phyloP scores from a whole-genome alignment of 2,888 invertebrate species.

The Volucella inflata region DNA sequence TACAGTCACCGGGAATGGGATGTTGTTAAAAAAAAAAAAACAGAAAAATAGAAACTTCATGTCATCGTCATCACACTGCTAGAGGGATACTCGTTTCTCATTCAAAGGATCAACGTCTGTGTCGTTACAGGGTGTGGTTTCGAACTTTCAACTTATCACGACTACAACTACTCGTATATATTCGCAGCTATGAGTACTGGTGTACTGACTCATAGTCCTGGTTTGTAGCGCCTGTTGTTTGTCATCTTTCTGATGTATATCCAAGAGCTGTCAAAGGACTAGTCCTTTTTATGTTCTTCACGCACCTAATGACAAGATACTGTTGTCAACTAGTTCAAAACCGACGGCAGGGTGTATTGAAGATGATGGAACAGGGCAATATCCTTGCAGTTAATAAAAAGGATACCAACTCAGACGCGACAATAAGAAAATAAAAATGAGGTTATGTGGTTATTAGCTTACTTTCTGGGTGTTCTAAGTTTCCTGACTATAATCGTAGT shows the following conservation, averaged over 20 bases:
- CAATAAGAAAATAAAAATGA: too few species aligned
- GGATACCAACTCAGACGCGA: too few species aligned
- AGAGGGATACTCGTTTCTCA: conserved; percentile 28
- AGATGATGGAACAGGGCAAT: too few species aligned
- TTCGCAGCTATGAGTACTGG: too few species aligned
- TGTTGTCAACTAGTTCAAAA: conserved; percentile 27
- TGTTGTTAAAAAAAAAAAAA: conserved; percentile 1
- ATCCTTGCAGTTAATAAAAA: too few species aligned
- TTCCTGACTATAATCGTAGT: too few species aligned
- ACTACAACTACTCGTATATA: too few species aligned
- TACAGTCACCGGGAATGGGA: not conserved
- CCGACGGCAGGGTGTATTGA: too few species aligned
- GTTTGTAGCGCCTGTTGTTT: conserved; percentile 1
- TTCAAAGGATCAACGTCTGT: conserved; percentile 12
- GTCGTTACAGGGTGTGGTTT: not conserved
- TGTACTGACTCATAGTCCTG: too few species aligned
- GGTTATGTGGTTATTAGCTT: too few species aligned
- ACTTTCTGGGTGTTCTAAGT: too few species aligned
- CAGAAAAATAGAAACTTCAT: not conserved
- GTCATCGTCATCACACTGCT: conserved; percentile 41
- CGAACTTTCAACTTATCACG: too few species aligned
- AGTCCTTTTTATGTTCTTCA: conserved; percentile 15
- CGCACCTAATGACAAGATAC: conserved; percentile 49
- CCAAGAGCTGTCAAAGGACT: conserved; percentile 45
- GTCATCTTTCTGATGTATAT: conserved; percentile 52